Conservation (phyloP, 2,113 vertebrate genomes). For the Chaenogobius annularis region DNA sequence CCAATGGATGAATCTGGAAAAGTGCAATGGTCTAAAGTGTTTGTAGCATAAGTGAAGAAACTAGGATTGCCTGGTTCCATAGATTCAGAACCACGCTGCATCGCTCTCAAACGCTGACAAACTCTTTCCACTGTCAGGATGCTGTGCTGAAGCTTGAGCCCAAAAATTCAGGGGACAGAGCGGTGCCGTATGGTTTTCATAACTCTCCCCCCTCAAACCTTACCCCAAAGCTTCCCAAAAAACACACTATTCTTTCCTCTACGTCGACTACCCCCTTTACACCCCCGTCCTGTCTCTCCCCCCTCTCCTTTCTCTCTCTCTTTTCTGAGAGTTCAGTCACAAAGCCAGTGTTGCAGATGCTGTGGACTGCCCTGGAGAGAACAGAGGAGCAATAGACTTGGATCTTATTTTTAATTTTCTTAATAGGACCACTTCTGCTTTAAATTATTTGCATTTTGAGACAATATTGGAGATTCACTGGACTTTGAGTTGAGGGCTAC, state of each 20-base stretch:
- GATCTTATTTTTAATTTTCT: constrained; percentile 22
- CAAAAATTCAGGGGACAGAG: constrained; percentile 53
- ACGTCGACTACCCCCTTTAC: constrained; percentile 54
- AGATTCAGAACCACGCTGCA: constrained; percentile 10
- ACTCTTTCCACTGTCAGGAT: constrained; percentile 67
- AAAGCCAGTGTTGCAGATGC: constrained; percentile 54
- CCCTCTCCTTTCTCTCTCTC: constrained; percentile 49
- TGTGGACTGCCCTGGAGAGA: constrained; percentile 38
- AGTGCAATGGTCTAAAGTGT: background rate
- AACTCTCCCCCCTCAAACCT: constrained; percentile 52
- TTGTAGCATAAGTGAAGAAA: background rate
- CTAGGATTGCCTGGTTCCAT: constrained; percentile 1
- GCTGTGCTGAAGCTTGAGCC: constrained; percentile 40
- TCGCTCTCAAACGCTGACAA: constrained; percentile 50
- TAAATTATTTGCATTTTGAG: constrained; percentile 11
- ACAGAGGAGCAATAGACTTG: constrained; percentile 34
- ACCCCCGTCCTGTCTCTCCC: constrained; percentile 37
- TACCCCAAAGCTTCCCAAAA: constrained; percentile 57
- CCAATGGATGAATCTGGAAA: background rate
- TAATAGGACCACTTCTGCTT: constrained; percentile 12
- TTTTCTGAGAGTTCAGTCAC: constrained; percentile 61
- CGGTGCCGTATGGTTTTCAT: constrained; percentile 72
- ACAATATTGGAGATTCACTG: constrained; percentile 23
- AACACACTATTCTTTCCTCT: constrained; percentile 71
- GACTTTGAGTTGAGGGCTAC: constrained; percentile 32